Evolutionary conservation across 1,140 invertebrate genomes (phyloP).

Genomic region (Microvelia longipes): DNA sequence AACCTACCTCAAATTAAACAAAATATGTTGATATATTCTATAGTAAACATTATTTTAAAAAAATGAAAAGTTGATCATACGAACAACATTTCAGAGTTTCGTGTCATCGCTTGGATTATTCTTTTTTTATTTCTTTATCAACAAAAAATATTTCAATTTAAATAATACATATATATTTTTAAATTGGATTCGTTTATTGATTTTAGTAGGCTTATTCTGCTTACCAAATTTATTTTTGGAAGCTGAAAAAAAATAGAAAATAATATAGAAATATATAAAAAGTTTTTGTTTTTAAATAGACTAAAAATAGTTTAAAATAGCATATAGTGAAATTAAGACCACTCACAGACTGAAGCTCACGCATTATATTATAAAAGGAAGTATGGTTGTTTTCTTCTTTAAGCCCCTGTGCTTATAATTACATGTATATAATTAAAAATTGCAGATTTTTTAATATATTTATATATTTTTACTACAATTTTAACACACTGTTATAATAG

Average conservation of each 20-base stretch:
- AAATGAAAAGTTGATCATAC: too few relatives aligned
- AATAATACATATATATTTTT: neutral
- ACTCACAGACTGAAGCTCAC: too few relatives aligned
- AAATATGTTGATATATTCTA: neutral
- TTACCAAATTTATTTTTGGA: neutral
- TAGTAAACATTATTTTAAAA: neutral
- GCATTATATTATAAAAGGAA: too few relatives aligned
- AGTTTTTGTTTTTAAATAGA: neutral
- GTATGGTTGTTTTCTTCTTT: too few relatives aligned
- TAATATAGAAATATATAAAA: neutral
- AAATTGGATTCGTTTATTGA: too few relatives aligned
- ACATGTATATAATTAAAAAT: conserved; percentile 8
- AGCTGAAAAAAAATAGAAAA: neutral
- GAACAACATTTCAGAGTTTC: neutral
- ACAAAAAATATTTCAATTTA: neutral
- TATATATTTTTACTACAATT: conserved; percentile 18
- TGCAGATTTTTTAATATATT: conserved; percentile 10
- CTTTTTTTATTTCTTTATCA: neutral
- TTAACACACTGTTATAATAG: neutral
- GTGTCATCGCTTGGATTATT: neutral
- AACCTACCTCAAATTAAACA: neutral
- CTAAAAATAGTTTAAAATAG: neutral
- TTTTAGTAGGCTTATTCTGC: neutral
- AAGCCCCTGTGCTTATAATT: conserved; percentile 4
- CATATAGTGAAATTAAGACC: conserved; percentile 2